Conservation (phyloP, 2,888 invertebrate species). For the Notodromas monacha region DNA sequence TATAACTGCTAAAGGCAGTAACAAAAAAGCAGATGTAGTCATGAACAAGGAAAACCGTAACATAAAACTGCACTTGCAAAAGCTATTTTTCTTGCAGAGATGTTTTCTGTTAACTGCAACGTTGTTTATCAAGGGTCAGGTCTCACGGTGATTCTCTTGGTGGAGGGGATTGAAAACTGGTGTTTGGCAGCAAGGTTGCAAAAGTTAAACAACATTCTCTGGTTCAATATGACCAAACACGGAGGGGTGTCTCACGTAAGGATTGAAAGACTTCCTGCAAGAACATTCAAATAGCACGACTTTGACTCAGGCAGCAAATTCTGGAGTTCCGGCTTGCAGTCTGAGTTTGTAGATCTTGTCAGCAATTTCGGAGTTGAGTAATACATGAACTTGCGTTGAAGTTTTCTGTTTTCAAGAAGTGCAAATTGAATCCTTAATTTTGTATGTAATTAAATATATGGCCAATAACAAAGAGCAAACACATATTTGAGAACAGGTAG, state of each 20-base stretch:
- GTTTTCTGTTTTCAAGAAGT: conserved; percentile 4
- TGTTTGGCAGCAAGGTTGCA: conserved; percentile 2
- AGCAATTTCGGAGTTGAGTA: conserved; percentile 2
- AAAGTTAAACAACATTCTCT: conserved; percentile 4
- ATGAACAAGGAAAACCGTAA: conserved; percentile 4
- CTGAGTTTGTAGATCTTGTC: conserved; percentile 1
- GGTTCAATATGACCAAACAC: conserved; percentile 4
- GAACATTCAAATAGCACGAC: conserved; percentile 4
- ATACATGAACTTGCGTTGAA: conserved; percentile 4
- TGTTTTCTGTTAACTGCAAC: conserved; percentile 4
- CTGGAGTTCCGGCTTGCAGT: conserved; percentile 4
- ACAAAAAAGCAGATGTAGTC: conserved; percentile 2
- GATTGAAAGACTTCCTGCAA: conserved; percentile 4
- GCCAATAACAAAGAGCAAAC: conserved; percentile 2
- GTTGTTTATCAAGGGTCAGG: conserved; percentile 4
- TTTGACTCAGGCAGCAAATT: conserved; percentile 2
- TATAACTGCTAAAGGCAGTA: conserved; percentile 4
- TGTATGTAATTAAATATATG: conserved; percentile 1
- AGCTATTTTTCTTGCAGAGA: conserved; percentile 4
- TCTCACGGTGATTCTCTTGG: conserved; percentile 4
- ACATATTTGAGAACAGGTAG: conserved; percentile 4
- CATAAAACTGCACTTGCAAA: conserved; percentile 2
- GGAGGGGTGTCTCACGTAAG: conserved; percentile 2
- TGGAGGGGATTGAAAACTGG: conserved; percentile 4
- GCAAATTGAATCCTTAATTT: conserved; percentile 4